Evolutionary conservation across 1,140 invertebrate species (phyloP), one percentile per base, ranked within the genome.

Genomic region (Kradibia gibbosae): DNA sequence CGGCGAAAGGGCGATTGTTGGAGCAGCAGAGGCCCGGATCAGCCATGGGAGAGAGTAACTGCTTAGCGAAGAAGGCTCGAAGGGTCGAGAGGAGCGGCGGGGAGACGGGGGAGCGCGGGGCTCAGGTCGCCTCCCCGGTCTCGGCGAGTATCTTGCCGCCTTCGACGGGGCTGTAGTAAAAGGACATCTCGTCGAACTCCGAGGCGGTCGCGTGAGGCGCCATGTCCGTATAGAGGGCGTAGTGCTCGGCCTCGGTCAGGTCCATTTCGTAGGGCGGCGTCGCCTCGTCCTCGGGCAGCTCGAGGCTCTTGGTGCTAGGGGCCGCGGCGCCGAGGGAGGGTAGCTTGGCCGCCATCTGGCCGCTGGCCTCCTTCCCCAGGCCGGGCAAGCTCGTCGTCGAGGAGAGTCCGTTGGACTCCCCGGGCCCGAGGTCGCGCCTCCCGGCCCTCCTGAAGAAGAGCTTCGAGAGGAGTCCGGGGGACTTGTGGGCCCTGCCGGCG

Each of bases 141-240:
- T 90, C 89, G 0, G 85, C 88, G 2, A 93, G 86, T 79, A 94
- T 93, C 88, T 95, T 95, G 45, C 94, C 94, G 28, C 94, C 95
- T 88, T 97, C 96, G 15, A 97, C 94, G 3, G 95, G 94, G 53
- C 95, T 95, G 88, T 97, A 97, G 88, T 96, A 97, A 88, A 95
- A 95, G 36, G 95, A 96, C 86, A 95, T 94, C 86, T 97, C 96
- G 86, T 97, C 96, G 86, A 97, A 97, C 87, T 97, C 96, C 13
- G 96, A 96, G 25, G 93, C 94, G 0, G 96, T 96, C 5, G 96
- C 96, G 87, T 94, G 94, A 17, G 96, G 96, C 11, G 96, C 96
- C 86, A 97, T 93, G 53, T 94, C 94, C 81, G 95, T 96, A 83
- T 97, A 97, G 65, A 97, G 88, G 55, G 96, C 96, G 89, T 96